Evolutionary conservation across 2,797 vertebrate species (phyloP).

Genomic region (Schizopygopsis malacanthus): DNA sequence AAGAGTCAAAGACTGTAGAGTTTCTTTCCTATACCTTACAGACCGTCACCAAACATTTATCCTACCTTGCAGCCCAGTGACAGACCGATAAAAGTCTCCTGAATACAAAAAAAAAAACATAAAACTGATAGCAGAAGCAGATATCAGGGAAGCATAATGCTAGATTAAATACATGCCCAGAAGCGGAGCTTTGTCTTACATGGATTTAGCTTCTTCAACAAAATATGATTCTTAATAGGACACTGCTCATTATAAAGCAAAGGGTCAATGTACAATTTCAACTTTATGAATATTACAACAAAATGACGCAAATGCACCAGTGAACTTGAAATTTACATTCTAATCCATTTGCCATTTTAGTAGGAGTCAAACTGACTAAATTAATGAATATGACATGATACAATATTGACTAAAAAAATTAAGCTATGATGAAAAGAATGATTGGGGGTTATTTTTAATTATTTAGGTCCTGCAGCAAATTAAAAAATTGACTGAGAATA

Average conservation of each 20-base stretch:
- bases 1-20: background rate
- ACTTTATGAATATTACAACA: background rate
- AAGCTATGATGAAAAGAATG: background rate
- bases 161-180: constrained; percentile 36
- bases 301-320: background rate
- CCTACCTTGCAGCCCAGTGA: constrained; percentile 36
- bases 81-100: constrained; percentile 60
- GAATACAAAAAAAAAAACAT: constrained; percentile 38
- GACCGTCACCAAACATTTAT: constrained; percentile 53
- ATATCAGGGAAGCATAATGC: constrained; percentile 48
- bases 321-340: background rate
- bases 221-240: constrained; percentile 24
- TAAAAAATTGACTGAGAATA: background rate
- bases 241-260: background rate
- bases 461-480: background rate
- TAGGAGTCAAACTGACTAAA: background rate
- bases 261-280: background rate
- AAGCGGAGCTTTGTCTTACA: constrained; percentile 31
- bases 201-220: constrained; percentile 14
- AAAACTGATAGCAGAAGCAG: constrained; percentile 42
- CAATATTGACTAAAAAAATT: background rate
- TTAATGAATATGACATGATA: background rate
- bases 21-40: constrained; percentile 32
- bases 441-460: background rate
- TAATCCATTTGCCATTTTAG: background rate